Percentiles rank a stretch among this genome's conserved stretches.
Conservation (phyloP, 2,797 vertebrate species). For the Bufotes viridis region DNA sequence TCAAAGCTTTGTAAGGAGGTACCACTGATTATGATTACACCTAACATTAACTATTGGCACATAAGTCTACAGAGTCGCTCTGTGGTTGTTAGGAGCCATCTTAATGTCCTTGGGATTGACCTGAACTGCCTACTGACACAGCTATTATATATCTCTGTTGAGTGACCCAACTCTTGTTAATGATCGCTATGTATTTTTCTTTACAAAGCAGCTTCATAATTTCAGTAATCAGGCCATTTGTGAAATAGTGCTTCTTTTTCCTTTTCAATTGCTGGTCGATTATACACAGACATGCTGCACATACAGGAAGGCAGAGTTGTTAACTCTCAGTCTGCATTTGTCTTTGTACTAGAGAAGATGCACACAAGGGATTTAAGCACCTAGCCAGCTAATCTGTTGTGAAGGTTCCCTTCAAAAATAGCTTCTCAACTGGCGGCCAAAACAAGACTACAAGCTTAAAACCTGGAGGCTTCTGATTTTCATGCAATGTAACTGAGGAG, state of each 20-base stretch:
- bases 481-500: no score
- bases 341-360: not conserved
- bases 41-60: no score
- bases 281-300: slow-evolving; percentile 6
- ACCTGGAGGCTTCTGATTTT: not conserved
- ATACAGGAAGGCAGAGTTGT: not conserved
- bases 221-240: not conserved
- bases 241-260: not conserved
- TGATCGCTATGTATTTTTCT: not conserved
- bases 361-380: slow-evolving; percentile 30
- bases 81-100: no score
- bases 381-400: slow-evolving; percentile 38
- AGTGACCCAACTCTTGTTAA: no score
- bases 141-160: no score
- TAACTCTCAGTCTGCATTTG: slow-evolving; percentile 34
- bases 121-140: no score
- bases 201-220: not conserved
- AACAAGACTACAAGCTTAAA: slow-evolving; percentile 11
- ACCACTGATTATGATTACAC: no score
- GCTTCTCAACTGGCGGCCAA: slow-evolving; percentile 23
- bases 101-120: no score
- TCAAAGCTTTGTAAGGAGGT: no score
- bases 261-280: not conserved
- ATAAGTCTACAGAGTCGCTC: no score
- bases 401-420: slow-evolving; percentile 44